These are phyloP conservation scores for Marcusenius ussheri DNA, from an alignment of 2,113 vertebrate species.

Conservation along the genomic window DNA sequence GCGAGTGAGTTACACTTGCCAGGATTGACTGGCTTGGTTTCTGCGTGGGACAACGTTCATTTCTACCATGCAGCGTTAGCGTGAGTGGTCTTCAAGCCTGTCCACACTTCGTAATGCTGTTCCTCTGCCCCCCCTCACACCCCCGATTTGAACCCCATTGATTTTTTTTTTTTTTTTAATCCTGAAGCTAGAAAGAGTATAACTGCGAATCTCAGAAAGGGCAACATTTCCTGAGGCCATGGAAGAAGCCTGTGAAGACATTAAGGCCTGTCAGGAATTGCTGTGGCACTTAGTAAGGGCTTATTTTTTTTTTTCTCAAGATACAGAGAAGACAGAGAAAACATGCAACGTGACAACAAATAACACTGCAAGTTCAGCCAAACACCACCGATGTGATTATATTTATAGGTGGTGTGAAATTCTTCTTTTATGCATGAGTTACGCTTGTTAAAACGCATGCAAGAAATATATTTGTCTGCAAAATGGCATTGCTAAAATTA, in stretches of 20 bases:
- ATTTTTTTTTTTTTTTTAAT: conserved; percentile 5
- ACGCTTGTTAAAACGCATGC: background rate
- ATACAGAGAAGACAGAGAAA: background rate
- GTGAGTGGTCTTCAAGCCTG: background rate
- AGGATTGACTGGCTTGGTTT: background rate
- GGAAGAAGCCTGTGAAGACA: background rate
- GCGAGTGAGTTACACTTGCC: background rate
- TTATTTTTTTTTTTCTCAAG: background rate
- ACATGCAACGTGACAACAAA: background rate
- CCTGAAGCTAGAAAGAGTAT: background rate
- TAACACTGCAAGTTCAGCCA: background rate
- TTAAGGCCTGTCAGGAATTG: background rate
- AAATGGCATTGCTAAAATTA: background rate
- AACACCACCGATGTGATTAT: background rate
- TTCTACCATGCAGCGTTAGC: background rate
- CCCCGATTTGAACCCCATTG: background rate
- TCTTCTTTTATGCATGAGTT: background rate
- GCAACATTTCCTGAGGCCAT: background rate
- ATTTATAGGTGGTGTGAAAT: background rate
- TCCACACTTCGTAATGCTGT: background rate
- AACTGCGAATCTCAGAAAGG: background rate
- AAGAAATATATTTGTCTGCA: background rate
- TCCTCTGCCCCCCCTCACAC: background rate
- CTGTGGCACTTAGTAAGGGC: background rate
- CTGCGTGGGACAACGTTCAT: background rate